A percentile compares a stretch with the other conserved stretches of the same genome.
Evolutionary conservation across 2,797 vertebrate species (phyloP).

Genomic region (Silurus aristotelis): DNA sequence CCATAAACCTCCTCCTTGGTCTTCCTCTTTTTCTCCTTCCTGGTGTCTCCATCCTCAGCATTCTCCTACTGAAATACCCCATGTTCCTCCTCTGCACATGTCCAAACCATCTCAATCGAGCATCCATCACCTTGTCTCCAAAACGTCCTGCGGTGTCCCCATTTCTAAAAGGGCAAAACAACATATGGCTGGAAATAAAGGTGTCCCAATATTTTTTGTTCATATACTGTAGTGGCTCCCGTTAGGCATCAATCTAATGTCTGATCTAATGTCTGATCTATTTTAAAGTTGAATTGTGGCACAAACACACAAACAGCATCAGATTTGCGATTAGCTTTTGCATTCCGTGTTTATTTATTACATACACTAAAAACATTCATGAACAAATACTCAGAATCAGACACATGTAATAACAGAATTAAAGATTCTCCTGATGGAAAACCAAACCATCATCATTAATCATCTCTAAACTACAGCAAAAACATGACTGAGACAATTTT

Average conservation of each 20-base stretch:
- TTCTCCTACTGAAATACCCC: no score
- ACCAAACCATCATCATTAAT: not conserved
- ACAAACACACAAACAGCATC: not conserved
- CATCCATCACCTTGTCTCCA: no score
- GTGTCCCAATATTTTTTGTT: no score
- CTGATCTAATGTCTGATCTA: not conserved
- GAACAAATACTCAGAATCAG: constrained; percentile 2
- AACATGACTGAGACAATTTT: constrained; percentile 40
- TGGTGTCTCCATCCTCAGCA: no score
- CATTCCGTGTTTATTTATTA: not conserved
- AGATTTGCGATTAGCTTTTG: constrained; percentile 10
- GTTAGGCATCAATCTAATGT: not conserved
- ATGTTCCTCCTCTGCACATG: no score
- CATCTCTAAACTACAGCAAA: constrained; percentile 34
- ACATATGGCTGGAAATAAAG: no score
- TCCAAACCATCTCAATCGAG: no score
- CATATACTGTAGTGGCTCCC: no score
- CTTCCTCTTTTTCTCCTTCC: no score
- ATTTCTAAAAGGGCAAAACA: no score
- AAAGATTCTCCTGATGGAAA: not conserved
- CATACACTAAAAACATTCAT: not conserved
- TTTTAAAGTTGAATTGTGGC: not conserved
- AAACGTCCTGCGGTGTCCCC: no score
- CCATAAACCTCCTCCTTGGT: no score
- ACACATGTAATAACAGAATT: not conserved